Conservation (phyloP, 2,888 invertebrate species). For the Epirrita christyi region DNA sequence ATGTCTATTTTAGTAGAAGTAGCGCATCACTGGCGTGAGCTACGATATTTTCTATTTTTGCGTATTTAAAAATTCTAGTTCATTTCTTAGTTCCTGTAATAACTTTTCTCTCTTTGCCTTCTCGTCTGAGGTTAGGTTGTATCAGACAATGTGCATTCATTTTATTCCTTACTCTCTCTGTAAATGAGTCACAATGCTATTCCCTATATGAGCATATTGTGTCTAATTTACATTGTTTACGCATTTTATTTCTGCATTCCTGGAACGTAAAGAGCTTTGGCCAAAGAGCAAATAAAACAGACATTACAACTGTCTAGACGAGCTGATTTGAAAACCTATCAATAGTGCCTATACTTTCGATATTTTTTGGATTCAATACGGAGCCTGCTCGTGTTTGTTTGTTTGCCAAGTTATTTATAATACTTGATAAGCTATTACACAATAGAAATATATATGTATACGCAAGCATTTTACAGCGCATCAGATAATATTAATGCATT, state of each 20-base stretch:
- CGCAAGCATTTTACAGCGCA: too few relatives aligned
- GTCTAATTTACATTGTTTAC: slow-evolving; percentile 46
- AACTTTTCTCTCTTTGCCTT: background rate
- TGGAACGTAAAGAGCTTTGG: slow-evolving; percentile 26
- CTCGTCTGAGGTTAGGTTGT: background rate
- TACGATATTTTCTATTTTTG: slow-evolving; percentile 31
- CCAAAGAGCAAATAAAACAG: slow-evolving; percentile 8
- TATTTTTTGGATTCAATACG: too few relatives aligned
- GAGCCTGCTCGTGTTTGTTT: too few relatives aligned
- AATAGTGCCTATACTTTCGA: background rate
- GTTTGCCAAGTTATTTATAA: too few relatives aligned
- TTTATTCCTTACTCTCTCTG: slow-evolving; percentile 16
- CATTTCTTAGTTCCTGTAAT: background rate
- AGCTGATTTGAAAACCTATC: background rate
- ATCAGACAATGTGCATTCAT: slow-evolving; percentile 18
- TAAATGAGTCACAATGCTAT: slow-evolving; percentile 41
- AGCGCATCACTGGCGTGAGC: slow-evolving; percentile 51
- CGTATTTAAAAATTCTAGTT: slow-evolving; percentile 13
- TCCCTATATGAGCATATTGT: slow-evolving; percentile 47
- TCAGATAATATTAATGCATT: too few relatives aligned
- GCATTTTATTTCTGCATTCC: slow-evolving; percentile 41
- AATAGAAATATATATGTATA: too few relatives aligned
- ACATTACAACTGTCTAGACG: background rate
- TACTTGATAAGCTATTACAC: too few relatives aligned
- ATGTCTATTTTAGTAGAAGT: slow-evolving; percentile 51